Evolutionary conservation across 2,797 vertebrate species (phyloP), one percentile per base, ranked within the genome.

Genomic region (Hypotaenidia okinawae): DNA sequence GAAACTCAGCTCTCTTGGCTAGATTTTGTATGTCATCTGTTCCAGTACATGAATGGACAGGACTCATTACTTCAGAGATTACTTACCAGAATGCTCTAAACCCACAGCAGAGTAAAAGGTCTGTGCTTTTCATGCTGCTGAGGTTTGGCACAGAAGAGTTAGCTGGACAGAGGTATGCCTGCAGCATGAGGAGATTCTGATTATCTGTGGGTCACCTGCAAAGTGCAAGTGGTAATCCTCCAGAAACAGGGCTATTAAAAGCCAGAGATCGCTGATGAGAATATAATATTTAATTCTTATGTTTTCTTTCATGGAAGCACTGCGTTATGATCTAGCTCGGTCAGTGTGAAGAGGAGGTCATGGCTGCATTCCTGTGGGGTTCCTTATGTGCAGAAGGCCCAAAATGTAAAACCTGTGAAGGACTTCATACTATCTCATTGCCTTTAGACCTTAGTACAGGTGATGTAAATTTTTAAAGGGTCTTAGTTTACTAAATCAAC

Each of bases 341-440:
- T 32, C 32, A 25, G n/a, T 15, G 39, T 28, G 24, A 66, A 62
- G 32, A 58, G 21, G 25, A 61, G 45, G 39, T 67, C 30, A 55
- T 1, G 5, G 23, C 64, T 59, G 27, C 15, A 1, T 43, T 79
- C 67, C 33, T n/a, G 2, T 32, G 51, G 47, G 14, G n/a, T 27
- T 85, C 43, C 27, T 70, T n/a, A 27, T 0, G 0, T 32, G 43
- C 8, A 59, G 22, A 63, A 70, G 15, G 27, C 35, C n/a, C 37
- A 25, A 64, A 33, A 35, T 0, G 4, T 79, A 59, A 85, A 74
- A 47, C 28, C 39, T 77, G 11, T 11, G 33, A 41, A 55, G 15
- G 32, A 21, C 30, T 87, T 82, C 62, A 32, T 61, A 51, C 18
- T 4, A 16, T 45, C 39, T 72, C 8, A 6, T 47, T 88, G 35